Percentiles rank a stretch among this genome's conserved stretches.
Evolutionary conservation across 2,888 invertebrate species (phyloP).

Genomic region (Meghimatium bilineatum): DNA sequence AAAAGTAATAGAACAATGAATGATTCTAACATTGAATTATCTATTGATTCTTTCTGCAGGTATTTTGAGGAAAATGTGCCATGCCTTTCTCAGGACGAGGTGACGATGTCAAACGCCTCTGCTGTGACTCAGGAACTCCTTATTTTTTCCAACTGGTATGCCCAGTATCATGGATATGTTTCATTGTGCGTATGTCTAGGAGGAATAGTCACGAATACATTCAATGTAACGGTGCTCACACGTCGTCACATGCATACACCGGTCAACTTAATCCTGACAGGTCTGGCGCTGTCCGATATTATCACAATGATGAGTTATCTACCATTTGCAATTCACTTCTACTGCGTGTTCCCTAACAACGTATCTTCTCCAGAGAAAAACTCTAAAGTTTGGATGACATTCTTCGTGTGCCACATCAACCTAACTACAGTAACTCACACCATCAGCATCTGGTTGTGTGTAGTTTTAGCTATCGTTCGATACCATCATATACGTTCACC

Average conservation of each 20-base stretch:
- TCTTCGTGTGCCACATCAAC: slow-evolving; percentile 86
- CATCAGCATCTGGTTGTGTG: slow-evolving; percentile 93
- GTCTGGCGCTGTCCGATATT: slow-evolving; percentile 90
- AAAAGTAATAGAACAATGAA: no score
- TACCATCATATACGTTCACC: slow-evolving; percentile 85
- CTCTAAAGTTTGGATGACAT: slow-evolving; percentile 76
- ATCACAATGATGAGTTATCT: slow-evolving; percentile 92
- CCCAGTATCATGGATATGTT: slow-evolving; percentile 86
- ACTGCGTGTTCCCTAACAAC: slow-evolving; percentile 63
- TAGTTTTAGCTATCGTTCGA: slow-evolving; percentile 93
- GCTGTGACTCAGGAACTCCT: slow-evolving; percentile 53
- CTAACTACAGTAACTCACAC: slow-evolving; percentile 92
- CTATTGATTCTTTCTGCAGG: slow-evolving; percentile 46
- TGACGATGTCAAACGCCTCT: slow-evolving; percentile 55
- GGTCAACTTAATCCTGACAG: slow-evolving; percentile 92
- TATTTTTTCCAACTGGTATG: slow-evolving; percentile 64
- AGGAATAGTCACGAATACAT: slow-evolving; percentile 92
- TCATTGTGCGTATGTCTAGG: slow-evolving; percentile 91
- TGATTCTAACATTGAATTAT: no score
- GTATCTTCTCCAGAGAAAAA: slow-evolving; percentile 63
- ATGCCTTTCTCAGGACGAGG: slow-evolving; percentile 49
- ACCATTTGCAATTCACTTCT: slow-evolving; percentile 87
- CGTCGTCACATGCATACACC: slow-evolving; percentile 91
- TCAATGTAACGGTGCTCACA: slow-evolving; percentile 91
- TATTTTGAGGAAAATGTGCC: slow-evolving; percentile 60